These are phyloP conservation scores for Onychomys leucogaster DNA, from an alignment of 2,797 vertebrate genomes.

Conservation along the genomic window DNA sequence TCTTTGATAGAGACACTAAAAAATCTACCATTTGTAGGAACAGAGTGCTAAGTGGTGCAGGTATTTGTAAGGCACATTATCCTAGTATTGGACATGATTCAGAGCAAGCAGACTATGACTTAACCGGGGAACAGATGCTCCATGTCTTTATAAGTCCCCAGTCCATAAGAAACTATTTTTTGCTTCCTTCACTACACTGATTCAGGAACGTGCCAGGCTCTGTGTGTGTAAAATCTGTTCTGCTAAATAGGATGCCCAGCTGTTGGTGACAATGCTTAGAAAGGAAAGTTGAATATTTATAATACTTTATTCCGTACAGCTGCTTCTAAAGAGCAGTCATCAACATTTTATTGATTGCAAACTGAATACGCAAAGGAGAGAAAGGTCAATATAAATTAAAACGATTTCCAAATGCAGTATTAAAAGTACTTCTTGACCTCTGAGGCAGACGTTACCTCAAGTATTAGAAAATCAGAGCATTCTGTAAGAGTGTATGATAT, in stretches of 20 bases:
- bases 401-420: slow-evolving; percentile 86
- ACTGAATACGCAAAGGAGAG: slow-evolving; percentile 89
- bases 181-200: slow-evolving; percentile 87
- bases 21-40: slow-evolving; percentile 78
- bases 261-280: slow-evolving; percentile 90
- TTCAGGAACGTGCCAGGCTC: slow-evolving; percentile 88
- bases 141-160: slow-evolving; percentile 88
- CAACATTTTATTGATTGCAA: slow-evolving; percentile 91
- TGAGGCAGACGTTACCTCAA: slow-evolving; percentile 61
- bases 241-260: slow-evolving; percentile 90
- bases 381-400: slow-evolving; percentile 91
- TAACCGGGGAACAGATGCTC: slow-evolving; percentile 89
- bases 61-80: slow-evolving; percentile 84
- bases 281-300: slow-evolving; percentile 91
- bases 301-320: slow-evolving; percentile 91
- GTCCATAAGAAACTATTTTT: slow-evolving; percentile 88
- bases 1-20: slow-evolving; percentile 70
- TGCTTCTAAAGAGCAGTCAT: slow-evolving; percentile 92
- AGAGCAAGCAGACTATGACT: slow-evolving; percentile 86
- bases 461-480: slow-evolving; percentile 58
- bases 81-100: slow-evolving; percentile 88
- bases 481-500: not conserved
- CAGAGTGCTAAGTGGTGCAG: slow-evolving; percentile 71
- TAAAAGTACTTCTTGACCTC: slow-evolving; percentile 79
- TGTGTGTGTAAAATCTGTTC: slow-evolving; percentile 88